These are phyloP conservation scores for Criorhina ranunculi DNA, from an alignment of 2,888 invertebrate species.

Conservation along the genomic window DNA sequence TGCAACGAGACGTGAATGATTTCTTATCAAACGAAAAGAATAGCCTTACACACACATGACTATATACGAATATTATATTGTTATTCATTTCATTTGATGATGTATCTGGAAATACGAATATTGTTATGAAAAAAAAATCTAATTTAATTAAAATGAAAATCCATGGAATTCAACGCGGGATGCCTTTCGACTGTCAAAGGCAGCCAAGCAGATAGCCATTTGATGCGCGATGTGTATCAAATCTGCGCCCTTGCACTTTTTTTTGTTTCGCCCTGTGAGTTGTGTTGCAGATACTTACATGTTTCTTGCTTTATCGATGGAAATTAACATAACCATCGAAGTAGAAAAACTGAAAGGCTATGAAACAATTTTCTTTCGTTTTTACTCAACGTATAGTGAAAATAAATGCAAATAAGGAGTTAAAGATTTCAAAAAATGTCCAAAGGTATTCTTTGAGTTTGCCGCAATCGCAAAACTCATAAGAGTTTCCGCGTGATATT, in stretches of 20 bases:
- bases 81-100: conserved; percentile 48
- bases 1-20: conserved; percentile 78
- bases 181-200: conserved; percentile 72
- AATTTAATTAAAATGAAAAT: conserved; percentile 76
- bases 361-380: conserved; percentile 47
- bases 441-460: conserved; percentile 41
- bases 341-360: conserved; percentile 69
- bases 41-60: conserved; percentile 15
- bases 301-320: conserved; percentile 49
- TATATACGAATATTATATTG: conserved; percentile 3
- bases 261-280: conserved; percentile 44
- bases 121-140: conserved; percentile 64
- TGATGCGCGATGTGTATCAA: conserved; percentile 75
- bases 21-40: conserved; percentile 70
- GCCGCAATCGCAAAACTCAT: conserved; percentile 33
- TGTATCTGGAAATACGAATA: conserved; percentile 49
- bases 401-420: conserved; percentile 27
- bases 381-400: background rate
- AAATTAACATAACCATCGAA: conserved; percentile 71
- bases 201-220: conserved; percentile 77
- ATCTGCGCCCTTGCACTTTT: conserved; percentile 73
- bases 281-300: conserved; percentile 31
- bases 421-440: background rate
- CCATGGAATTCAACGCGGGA: conserved; percentile 72
- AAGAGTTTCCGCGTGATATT: background rate